Evolutionary conservation across 2,888 invertebrate species (phyloP), one percentile per base, ranked within the genome.

Genomic region (Monopis laevigella): DNA sequence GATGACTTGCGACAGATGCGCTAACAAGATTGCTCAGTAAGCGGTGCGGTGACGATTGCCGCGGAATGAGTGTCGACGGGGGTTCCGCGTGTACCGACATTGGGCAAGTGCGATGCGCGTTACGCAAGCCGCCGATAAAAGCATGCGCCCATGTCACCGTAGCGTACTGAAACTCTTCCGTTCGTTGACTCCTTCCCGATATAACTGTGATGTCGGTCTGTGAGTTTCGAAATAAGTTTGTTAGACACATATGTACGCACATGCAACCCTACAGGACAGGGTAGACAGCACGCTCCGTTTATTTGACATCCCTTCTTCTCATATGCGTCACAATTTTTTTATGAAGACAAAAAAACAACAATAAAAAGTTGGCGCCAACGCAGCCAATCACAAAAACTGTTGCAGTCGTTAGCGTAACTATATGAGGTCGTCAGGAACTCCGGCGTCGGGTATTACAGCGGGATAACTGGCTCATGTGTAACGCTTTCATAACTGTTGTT

Each of bases 121-220:
- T 77, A 65, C 74, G 73, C 72, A 77, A 78, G 66, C 55, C 50
- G 55, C 21, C 13, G 36, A 21, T 21, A 72, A 66, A 30, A 21
- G 30, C 59, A 63, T 59, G 59, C 61, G 64, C 58, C 57, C 66
- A 67, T 77, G 74, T 75, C 77, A 73, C 74, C 58, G 56, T 53
- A 62, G 67, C 65, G 64, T 24, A 10, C 70, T 74, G 71, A 75
- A 78, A 75, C 61, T 75, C 75, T 78, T 78, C 77, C 80, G 80
- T 78, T 78, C 78, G 67, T 78, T 78, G 80, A 80, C 80, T 78
- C 72, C 67, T 71, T 69, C 70, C 73, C 71, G 67, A 77, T 75
- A 72, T 73, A 74, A 70, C 65, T 57, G 58, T 55, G 62, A 61
- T 63, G 59, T 59, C 50, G 59, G 52, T 50, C 48, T 53, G 52